A percentile compares a stretch with the other conserved stretches of the same genome.
Evolutionary conservation across 1,140 invertebrate species (phyloP).

Genomic region (Magallana angulata): DNA sequence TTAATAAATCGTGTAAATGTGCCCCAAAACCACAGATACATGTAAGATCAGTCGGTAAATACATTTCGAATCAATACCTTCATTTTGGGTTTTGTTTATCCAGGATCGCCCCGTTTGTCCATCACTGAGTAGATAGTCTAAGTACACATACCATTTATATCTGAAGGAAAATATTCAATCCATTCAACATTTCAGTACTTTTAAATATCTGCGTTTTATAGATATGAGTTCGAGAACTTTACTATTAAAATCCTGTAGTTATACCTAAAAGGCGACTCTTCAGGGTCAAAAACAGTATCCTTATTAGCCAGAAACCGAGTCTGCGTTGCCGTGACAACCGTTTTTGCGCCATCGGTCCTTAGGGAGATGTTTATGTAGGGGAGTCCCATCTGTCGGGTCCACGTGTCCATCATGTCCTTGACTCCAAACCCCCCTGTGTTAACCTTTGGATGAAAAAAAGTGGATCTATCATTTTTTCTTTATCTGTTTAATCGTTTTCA

Average conservation of each 20-base stretch:
- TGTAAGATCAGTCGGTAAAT: too few species aligned
- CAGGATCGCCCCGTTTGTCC: constrained; percentile 67
- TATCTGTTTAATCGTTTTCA: too few species aligned
- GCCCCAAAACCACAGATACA: too few species aligned
- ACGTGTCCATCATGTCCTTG: constrained; percentile 78
- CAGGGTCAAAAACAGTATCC: constrained; percentile 59
- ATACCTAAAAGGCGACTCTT: constrained; percentile 66
- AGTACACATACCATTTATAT: constrained; percentile 88
- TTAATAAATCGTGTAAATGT: too few species aligned
- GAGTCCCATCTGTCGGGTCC: constrained; percentile 78
- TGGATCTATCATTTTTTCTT: too few species aligned
- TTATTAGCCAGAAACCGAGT: constrained; percentile 75
- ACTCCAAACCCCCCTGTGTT: constrained; percentile 58
- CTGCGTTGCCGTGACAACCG: constrained; percentile 80
- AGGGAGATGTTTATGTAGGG: constrained; percentile 73
- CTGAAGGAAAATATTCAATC: constrained; percentile 61
- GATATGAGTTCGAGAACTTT: too few species aligned
- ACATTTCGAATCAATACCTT: constrained; percentile 1
- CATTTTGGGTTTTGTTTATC: constrained; percentile 49
- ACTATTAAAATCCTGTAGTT: background rate
- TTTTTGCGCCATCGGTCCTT: constrained; percentile 1
- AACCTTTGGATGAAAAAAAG: background rate
- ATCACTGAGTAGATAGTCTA: constrained; percentile 87
- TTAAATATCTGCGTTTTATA: background rate
- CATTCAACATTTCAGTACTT: too few species aligned